Base-by-base conservation (phyloP, 1,140 invertebrate genomes). In the Cotesia typhae region DNA sequence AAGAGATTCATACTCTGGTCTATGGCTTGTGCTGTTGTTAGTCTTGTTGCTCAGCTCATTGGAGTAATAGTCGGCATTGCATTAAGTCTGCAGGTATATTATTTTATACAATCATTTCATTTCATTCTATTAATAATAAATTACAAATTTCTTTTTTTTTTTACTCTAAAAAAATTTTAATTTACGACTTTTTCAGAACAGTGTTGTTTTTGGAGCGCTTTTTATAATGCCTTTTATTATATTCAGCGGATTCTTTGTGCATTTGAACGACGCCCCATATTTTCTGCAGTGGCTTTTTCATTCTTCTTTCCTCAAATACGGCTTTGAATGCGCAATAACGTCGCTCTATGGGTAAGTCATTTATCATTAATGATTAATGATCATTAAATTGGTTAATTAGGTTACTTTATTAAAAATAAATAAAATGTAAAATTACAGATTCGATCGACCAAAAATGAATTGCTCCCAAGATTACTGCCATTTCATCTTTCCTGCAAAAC, bases 191-290 rank as follows among this genome's bases (percentile, higher is more conserved):
- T 28, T 90, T 67, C 84, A 94, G 92, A 89, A 92, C 78, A 92
- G 92, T 5, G 94, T 96, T 1, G 93, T 97, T 77, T 90, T 98
- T 81, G 96, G 95, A 17, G 95, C 96, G 28, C 87, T 93, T 4
- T 90, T 92, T 63, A 92, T 95, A 71, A 92, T 94, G 83, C 96
- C 94, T 0, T 95, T 97, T 79, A 89, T 95, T 6, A 89, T 97
- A 74, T 98, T 95, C 79, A 93, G 92, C 55, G 96, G 96, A 17
- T 97, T 97, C 86, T 97, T 98, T 80, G 91, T 98, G 1, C 92
- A 92, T 76, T 89, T 94, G 71, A 91, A 90, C 69, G 95, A 96
- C 77, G 94, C 95, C 2, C 95, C 95, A n/a, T 81, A 84, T 0
- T 93, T 91, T 76, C 87, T 96, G 64, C 90, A 91, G 61, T 97